Percentiles rank a stretch among this genome's conserved stretches.
phyloP scores from a whole-genome alignment of 2,888 invertebrate species.

The Marronus borbonicus region DNA sequence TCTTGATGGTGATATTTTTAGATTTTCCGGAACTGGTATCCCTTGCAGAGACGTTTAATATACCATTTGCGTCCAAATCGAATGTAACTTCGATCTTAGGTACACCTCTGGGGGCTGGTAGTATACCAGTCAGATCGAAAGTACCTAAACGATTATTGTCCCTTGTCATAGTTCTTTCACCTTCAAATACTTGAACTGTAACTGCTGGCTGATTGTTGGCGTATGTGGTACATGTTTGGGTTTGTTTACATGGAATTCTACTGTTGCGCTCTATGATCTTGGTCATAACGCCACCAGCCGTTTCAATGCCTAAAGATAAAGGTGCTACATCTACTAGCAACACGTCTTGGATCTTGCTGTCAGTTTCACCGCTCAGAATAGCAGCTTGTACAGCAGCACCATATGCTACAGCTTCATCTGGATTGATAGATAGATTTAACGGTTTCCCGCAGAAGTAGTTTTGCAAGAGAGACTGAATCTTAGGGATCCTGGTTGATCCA shows the following conservation, averaged over 20 bases:
- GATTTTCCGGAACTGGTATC: constrained; percentile 76
- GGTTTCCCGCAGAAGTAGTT: constrained; percentile 80
- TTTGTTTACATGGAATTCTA: constrained; percentile 73
- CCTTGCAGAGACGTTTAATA: constrained; percentile 73
- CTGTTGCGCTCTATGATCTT: constrained; percentile 75
- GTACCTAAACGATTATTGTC: constrained; percentile 81
- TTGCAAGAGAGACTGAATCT: constrained; percentile 82
- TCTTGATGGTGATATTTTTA: constrained; percentile 85
- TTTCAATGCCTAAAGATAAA: constrained; percentile 83
- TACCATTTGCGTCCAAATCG: constrained; percentile 83
- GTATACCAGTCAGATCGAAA: constrained; percentile 79
- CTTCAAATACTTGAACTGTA: constrained; percentile 76
- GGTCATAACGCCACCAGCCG: constrained; percentile 86
- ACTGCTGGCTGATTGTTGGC: constrained; percentile 79
- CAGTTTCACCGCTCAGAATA: constrained; percentile 70
- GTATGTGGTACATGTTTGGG: constrained; percentile 78
- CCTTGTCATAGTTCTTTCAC: constrained; percentile 85
- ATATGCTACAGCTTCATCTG: constrained; percentile 68
- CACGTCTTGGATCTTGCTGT: constrained; percentile 83
- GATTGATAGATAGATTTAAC: constrained; percentile 66
- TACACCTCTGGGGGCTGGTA: constrained; percentile 79
- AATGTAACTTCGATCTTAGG: constrained; percentile 82
- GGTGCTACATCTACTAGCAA: constrained; percentile 80
- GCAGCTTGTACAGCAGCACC: constrained; percentile 67
- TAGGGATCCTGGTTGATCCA: constrained; percentile 86